Evolutionary conservation across 2,113 vertebrate genomes (phyloP), one percentile per base, ranked within the genome.

Genomic region (Cochlearius cochlearius): DNA sequence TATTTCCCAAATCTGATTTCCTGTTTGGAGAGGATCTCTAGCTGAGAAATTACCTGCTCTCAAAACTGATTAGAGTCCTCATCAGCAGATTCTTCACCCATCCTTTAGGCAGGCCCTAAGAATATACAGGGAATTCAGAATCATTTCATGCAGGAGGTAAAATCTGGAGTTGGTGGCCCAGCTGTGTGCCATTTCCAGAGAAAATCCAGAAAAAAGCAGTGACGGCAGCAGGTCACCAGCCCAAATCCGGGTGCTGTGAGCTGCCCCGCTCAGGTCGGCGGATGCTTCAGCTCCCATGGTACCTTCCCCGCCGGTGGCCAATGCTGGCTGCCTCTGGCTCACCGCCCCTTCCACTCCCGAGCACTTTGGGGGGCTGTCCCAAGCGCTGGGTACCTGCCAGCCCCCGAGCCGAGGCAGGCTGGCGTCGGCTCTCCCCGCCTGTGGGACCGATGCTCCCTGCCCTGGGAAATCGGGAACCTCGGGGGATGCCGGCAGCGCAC

Each of bases 1-100:
- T 91, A 27, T 39, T 92, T 95, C 81, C 89, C 73, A 91, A 85
- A 95, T 92, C 58, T 92, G 80, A 95, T 97, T 97, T 97, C 93
- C 94, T 94, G 84, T 91, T 91, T 96, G 80, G 92, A 97, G 96
- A 95, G 95, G 92, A 94, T 95, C 73, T 94, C 91, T 96, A 89
- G 94, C 97, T 97, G 94, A 95, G 91, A 96, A 96, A 97, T 97
- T 97, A 97, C 92, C 92, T 95, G 96, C 96, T 92, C 95, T 95
- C 84, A 56, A 95, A 95, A 94, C 80, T 97, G 96, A 97, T 97
- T 97, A 96, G 91, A 95, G 77, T 38, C 69, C 94, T 97, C 93
- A 96, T 94, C 95, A 96, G 78, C 77, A 94, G 77, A 91, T 95
- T 91, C 94, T 94, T 97, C 88, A 81, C 83, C 73, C 81, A 43